Conservation (phyloP, 2,797 vertebrate genomes). For the Micrastur ruficollis region DNA sequence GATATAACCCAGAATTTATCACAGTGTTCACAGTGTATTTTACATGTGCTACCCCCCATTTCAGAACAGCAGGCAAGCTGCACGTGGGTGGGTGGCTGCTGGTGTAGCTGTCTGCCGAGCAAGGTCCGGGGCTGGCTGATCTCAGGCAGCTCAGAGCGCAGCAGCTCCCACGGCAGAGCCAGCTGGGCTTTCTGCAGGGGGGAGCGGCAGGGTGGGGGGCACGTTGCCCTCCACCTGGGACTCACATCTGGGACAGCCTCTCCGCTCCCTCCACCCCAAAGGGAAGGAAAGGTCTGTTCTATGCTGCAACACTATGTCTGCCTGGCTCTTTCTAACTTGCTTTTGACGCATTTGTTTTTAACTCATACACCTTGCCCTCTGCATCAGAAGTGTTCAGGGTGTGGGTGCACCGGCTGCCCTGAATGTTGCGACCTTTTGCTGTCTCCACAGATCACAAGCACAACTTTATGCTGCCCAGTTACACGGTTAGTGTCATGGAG, state of each 20-base stretch:
- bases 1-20: not conserved
- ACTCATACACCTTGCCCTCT: not conserved
- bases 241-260: not conserved
- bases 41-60: not conserved
- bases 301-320: not conserved
- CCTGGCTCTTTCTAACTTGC: not conserved
- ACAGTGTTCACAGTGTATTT: not conserved
- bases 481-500: not conserved
- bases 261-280: not conserved
- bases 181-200: no score
- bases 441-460: not conserved
- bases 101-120: not conserved
- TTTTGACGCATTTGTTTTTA: not conserved
- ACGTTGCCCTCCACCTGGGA: no score
- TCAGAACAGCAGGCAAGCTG: not conserved
- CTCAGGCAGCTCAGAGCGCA: no score
- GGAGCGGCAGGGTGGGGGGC: not conserved
- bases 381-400: not conserved
- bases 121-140: not conserved
- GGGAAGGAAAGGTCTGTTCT: not conserved
- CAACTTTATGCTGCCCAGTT: not conserved
- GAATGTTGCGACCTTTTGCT: not conserved
- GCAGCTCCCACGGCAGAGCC: not conserved
- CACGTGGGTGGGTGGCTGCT: not conserved
- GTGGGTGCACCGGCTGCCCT: no score